These are phyloP conservation scores for Gerris lacustris DNA, from an alignment of 2,888 invertebrate genomes.

Conservation along the genomic window DNA sequence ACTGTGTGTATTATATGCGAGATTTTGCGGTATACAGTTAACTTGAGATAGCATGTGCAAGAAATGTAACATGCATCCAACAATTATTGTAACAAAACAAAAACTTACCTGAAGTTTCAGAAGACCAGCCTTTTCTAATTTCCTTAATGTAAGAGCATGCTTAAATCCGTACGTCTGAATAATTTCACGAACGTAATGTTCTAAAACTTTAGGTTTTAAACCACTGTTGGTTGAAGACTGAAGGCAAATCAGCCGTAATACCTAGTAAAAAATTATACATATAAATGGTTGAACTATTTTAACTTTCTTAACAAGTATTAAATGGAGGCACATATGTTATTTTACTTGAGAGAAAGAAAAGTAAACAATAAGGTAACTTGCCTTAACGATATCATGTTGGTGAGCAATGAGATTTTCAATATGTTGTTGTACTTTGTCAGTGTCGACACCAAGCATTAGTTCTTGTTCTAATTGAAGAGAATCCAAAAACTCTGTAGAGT, in stretches of 20 bases:
- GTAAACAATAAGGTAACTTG: slow-evolving; percentile 27
- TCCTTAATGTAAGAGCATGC: slow-evolving; percentile 65
- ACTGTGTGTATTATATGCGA: too few relatives aligned
- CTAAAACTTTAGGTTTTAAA: slow-evolving; percentile 73
- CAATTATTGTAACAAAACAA: too few relatives aligned
- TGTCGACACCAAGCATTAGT: slow-evolving; percentile 78
- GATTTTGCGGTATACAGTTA: too few relatives aligned
- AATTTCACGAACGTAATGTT: slow-evolving; percentile 59
- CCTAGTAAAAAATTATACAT: slow-evolving; percentile 33
- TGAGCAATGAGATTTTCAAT: slow-evolving; percentile 88
- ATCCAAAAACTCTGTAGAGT: slow-evolving; percentile 63
- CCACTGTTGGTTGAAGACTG: slow-evolving; percentile 90
- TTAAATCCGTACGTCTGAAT: slow-evolving; percentile 78
- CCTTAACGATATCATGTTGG: slow-evolving; percentile 65
- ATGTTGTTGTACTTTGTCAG: slow-evolving; percentile 73
- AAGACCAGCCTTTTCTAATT: slow-evolving; percentile 76
- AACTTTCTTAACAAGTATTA: background rate
- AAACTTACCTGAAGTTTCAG: slow-evolving; percentile 53
- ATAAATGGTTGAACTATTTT: background rate
- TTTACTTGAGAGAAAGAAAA: too few relatives aligned
- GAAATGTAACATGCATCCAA: too few relatives aligned
- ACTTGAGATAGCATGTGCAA: too few relatives aligned
- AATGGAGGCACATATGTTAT: background rate
- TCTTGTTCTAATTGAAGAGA: slow-evolving; percentile 78
- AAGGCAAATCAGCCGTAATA: slow-evolving; percentile 78